phyloP scores from a whole-genome alignment of 2,888 invertebrate species.

The Prostheceraeus crozeri region DNA sequence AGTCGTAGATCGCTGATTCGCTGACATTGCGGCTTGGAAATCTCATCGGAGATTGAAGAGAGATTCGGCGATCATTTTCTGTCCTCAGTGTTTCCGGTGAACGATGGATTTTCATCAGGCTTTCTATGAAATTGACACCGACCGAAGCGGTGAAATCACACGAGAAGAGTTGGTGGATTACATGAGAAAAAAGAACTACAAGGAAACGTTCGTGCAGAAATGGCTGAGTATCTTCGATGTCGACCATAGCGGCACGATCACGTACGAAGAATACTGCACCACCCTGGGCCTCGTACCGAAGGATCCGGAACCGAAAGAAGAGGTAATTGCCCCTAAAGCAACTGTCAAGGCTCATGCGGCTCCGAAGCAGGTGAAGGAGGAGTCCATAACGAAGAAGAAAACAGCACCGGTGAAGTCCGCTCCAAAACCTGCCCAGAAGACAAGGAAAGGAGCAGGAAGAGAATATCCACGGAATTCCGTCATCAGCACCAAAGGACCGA shows the following conservation, averaged over 20 bases:
- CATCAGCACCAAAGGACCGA: background rate
- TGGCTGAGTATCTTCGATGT: constrained; percentile 34
- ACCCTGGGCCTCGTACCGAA: constrained; percentile 35
- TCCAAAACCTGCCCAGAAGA: no score
- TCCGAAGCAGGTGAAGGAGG: background rate
- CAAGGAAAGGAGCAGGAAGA: no score
- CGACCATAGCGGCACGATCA: constrained; percentile 32
- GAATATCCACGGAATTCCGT: background rate
- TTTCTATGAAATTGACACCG: constrained; percentile 33
- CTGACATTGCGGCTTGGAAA: no score
- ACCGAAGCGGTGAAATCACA: constrained; percentile 35
- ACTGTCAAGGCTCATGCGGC: background rate
- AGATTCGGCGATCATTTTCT: background rate
- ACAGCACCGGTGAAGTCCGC: background rate
- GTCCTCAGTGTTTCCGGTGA: background rate
- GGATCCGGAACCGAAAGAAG: background rate
- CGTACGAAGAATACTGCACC: constrained; percentile 36
- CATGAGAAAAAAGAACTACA: constrained; percentile 33
- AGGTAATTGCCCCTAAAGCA: constrained; percentile 3
- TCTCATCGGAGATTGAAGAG: no score
- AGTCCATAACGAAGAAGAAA: background rate
- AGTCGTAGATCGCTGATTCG: no score
- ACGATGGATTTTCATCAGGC: constrained; percentile 33
- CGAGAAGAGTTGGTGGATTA: constrained; percentile 33
- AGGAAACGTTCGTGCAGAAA: constrained; percentile 34